phyloP scores from a whole-genome alignment of 2,888 invertebrate genomes.

The Arrhopalites spinosus region DNA sequence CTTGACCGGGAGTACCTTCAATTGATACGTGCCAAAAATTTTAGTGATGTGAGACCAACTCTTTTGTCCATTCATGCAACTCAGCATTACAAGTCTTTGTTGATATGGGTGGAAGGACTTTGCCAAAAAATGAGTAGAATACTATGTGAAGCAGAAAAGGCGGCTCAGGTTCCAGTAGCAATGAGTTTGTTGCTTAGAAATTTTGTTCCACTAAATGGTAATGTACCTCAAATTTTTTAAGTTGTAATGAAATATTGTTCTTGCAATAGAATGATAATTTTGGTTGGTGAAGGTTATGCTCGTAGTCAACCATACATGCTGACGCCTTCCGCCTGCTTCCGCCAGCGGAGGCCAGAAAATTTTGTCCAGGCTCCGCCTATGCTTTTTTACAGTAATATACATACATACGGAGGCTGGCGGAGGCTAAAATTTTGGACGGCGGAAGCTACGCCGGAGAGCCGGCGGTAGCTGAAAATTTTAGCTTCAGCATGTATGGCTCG shows the following conservation, averaged over 20 bases:
- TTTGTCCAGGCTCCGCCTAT: too few relatives aligned
- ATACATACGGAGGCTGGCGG: too few relatives aligned
- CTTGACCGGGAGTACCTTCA: conserved; percentile 1
- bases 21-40: conserved; percentile 13
- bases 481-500: too few relatives aligned
- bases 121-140: conserved; percentile 8
- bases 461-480: too few relatives aligned
- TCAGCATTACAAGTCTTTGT: background rate
- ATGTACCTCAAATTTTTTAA: background rate
- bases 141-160: conserved; percentile 1
- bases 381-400: too few relatives aligned
- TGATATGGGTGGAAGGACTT: background rate
- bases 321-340: too few relatives aligned
- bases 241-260: background rate
- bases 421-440: too few relatives aligned
- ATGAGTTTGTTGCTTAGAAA: conserved; percentile 19
- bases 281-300: too few relatives aligned
- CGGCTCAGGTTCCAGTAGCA: background rate
- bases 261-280: too few relatives aligned
- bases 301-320: too few relatives aligned
- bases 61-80: conserved; percentile 14
- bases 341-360: too few relatives aligned
- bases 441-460: too few relatives aligned
- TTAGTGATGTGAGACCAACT: background rate
- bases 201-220: conserved; percentile 17